Conservation (phyloP, 1,140 invertebrate genomes). For the Centruroides sculpturatus region DNA sequence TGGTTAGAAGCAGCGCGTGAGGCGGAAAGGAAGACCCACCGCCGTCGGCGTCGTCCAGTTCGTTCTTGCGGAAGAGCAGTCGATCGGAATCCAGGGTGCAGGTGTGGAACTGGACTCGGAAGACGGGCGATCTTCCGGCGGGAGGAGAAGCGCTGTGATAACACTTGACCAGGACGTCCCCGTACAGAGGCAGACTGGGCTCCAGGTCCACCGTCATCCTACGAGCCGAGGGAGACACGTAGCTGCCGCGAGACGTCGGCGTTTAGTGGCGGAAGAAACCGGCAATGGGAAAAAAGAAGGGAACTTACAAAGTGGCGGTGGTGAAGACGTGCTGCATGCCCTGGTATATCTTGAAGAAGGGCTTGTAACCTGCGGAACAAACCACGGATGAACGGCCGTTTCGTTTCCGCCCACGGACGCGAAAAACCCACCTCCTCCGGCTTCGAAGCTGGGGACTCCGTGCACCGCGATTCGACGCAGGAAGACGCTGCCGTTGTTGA, state of each 20-base stretch:
- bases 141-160: slow-evolving; percentile 47
- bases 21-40: slow-evolving; percentile 33
- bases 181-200: slow-evolving; percentile 58
- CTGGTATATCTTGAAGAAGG: slow-evolving; percentile 48
- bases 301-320: slow-evolving; percentile 56
- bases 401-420: too few species aligned
- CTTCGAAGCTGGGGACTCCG: slow-evolving; percentile 61
- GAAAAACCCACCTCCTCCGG: slow-evolving; percentile 34
- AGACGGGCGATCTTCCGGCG: slow-evolving; percentile 42
- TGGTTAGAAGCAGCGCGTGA: too few species aligned
- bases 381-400: background rate
- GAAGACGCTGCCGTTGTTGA: slow-evolving; percentile 70
- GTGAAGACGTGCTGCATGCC: slow-evolving; percentile 76
- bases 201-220: slow-evolving; percentile 32
- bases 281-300: slow-evolving; percentile 7
- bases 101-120: slow-evolving; percentile 79
- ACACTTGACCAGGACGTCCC: slow-evolving; percentile 78
- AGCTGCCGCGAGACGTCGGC: too few species aligned
- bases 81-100: slow-evolving; percentile 71
- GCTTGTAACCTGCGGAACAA: slow-evolving; percentile 23
- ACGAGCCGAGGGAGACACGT: too few species aligned
- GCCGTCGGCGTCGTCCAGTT: slow-evolving; percentile 66
- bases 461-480: slow-evolving; percentile 72
- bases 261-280: too few species aligned
- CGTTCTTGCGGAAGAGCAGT: slow-evolving; percentile 65